A percentile compares a stretch with the other conserved stretches of the same genome.
Conservation (phyloP, 2,888 invertebrate genomes). For the Halocaridina rubra region DNA sequence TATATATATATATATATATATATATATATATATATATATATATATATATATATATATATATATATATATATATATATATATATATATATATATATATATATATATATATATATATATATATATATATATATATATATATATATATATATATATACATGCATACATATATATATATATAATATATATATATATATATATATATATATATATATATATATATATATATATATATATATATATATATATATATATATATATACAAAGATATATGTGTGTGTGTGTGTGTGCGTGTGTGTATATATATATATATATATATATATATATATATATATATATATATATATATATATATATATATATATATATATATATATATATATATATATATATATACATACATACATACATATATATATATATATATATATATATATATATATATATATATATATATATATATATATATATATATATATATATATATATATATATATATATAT, state of each 20-base stretch:
- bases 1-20: background rate
- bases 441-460: background rate
- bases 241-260: background rate
- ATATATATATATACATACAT: background rate
- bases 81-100: constrained; percentile 6
- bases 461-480: too few species aligned
- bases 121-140: constrained; percentile 3
- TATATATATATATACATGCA: constrained; percentile 5
- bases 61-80: background rate
- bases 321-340: background rate
- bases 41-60: background rate
- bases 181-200: constrained; percentile 5
- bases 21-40: background rate
- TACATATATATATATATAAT: constrained; percentile 6
- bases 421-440: background rate
- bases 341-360: too few species aligned
- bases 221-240: background rate
- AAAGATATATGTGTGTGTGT: background rate
- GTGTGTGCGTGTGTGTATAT: background rate
- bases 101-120: background rate
- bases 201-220: constrained; percentile 11
- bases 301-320: background rate
- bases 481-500: background rate
- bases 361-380: background rate
- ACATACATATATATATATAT: constrained; percentile 1